Evolutionary conservation across 2,113 vertebrate genomes (phyloP), one percentile per base, ranked within the genome.

Genomic region (Ammodytes marinus): DNA sequence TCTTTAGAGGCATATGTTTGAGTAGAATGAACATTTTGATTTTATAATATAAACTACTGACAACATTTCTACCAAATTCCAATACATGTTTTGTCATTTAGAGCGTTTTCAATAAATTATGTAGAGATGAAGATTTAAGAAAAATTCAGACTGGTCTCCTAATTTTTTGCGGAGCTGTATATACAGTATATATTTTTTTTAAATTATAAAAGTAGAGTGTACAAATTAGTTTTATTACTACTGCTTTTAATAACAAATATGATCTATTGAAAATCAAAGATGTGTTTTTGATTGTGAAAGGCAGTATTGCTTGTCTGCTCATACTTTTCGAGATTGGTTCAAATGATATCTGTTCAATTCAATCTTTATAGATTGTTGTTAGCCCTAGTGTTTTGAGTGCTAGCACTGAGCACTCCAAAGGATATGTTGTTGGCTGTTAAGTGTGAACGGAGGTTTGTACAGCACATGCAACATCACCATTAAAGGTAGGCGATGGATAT

Each of bases 391-490:
- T 60, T 17, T 74, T 61, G 35, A 27, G 8, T 66, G 14, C 14
- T 77, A 86, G 77, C 71, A 78, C 77, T 81, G 27, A 27, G 27
- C 79, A 73, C 54, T 59, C 0, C 0, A 69, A 77, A 59, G 14
- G 10, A 55, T 4, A 42, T 59, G 39, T 59, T 49, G 3, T 42
- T 4, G 13, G 27, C 27, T 27, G 58, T 40, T 61, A 46, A 61
- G 12, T 50, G 40, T 66, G 59, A 67, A 43, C 37, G 27, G 43
- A 58, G 42, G 14, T 47, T 71, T 59, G 50, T 13, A 43, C 45
- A 54, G 42, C 15, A 4, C 2, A 14, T 53, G 10, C 11, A 19
- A 47, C 19, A 60, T 37, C 15, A 52, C 35, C 13, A 53, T 40
- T 40, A 61, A 75, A 67, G 65, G 40, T 72, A 53, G 45, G 80